Evolutionary conservation across 2,113 vertebrate species (phyloP).

Genomic region (Eublepharis macularius): DNA sequence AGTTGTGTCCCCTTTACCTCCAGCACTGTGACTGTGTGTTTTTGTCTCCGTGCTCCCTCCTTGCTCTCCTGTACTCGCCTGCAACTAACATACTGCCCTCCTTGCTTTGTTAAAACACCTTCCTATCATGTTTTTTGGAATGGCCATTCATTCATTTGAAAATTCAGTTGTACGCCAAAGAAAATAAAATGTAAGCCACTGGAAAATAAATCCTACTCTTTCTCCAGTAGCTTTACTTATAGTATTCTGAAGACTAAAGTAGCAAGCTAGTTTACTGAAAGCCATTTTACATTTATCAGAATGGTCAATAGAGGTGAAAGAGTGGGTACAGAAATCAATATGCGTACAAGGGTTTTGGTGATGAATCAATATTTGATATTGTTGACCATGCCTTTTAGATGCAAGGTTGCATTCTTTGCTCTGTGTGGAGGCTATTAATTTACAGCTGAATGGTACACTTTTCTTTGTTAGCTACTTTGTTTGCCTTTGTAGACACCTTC

Average conservation of each 20-base stretch:
- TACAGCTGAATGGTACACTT: constrained; percentile 14
- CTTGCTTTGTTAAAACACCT: neutral
- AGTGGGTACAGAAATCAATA: constrained; percentile 47
- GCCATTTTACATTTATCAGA: constrained; percentile 46
- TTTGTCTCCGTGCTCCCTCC: no score
- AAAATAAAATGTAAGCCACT: constrained; percentile 60
- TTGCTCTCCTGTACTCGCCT: no score
- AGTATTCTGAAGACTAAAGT: constrained; percentile 38
- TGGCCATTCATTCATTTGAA: constrained; percentile 46
- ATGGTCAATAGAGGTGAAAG: constrained; percentile 44
- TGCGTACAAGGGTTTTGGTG: neutral
- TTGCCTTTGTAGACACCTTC: constrained; percentile 39
- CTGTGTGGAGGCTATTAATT: constrained; percentile 32
- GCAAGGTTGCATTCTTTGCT: neutral
- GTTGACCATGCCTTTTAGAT: constrained; percentile 42
- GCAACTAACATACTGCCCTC: no score
- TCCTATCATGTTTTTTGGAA: neutral
- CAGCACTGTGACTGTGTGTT: no score
- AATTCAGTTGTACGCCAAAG: constrained; percentile 49
- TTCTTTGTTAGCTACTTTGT: constrained; percentile 22
- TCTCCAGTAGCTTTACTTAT: constrained; percentile 51
- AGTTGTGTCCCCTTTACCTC: no score
- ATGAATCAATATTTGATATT: constrained; percentile 53
- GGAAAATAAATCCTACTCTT: constrained; percentile 46
- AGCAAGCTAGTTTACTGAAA: constrained; percentile 52